Evolutionary conservation across 1,140 invertebrate species (phyloP).

Genomic region (Schlechtendalia chinensis): DNA sequence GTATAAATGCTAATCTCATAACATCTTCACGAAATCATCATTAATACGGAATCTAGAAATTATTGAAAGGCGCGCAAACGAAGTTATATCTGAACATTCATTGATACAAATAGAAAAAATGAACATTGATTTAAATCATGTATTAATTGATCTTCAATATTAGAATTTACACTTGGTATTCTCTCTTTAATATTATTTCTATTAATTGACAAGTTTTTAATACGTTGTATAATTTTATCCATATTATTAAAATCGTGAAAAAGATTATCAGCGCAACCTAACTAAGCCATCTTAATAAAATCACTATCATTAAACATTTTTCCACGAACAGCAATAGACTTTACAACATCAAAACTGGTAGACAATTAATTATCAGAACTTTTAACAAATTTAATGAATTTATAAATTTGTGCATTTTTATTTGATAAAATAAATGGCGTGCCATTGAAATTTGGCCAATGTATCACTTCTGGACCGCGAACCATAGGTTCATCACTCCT

Average conservation of each 20-base stretch:
- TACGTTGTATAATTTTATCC: background rate
- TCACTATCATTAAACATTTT: background rate
- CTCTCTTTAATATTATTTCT: constrained; percentile 23
- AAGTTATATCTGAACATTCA: constrained; percentile 16
- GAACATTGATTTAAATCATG: too few relatives aligned
- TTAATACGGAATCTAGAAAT: constrained; percentile 3
- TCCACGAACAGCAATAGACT: background rate
- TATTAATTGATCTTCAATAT: constrained; percentile 18
- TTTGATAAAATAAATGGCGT: too few relatives aligned
- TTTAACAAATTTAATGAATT: too few relatives aligned
- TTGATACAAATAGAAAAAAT: background rate
- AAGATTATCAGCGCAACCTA: constrained; percentile 8
- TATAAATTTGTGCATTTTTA: too few relatives aligned
- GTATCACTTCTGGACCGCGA: too few relatives aligned
- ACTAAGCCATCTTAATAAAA: background rate
- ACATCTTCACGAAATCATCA: constrained; percentile 1
- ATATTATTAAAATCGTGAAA: background rate
- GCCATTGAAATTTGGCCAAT: too few relatives aligned
- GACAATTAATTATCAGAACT: too few relatives aligned
- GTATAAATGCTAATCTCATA: background rate
- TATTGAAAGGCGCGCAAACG: background rate
- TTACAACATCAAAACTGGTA: too few relatives aligned
- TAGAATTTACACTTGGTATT: constrained; percentile 15
- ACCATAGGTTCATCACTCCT: too few relatives aligned
- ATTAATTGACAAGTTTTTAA: background rate